These are phyloP conservation scores for Pheosia tremula DNA, from an alignment of 2,888 invertebrate species.

Conservation along the genomic window DNA sequence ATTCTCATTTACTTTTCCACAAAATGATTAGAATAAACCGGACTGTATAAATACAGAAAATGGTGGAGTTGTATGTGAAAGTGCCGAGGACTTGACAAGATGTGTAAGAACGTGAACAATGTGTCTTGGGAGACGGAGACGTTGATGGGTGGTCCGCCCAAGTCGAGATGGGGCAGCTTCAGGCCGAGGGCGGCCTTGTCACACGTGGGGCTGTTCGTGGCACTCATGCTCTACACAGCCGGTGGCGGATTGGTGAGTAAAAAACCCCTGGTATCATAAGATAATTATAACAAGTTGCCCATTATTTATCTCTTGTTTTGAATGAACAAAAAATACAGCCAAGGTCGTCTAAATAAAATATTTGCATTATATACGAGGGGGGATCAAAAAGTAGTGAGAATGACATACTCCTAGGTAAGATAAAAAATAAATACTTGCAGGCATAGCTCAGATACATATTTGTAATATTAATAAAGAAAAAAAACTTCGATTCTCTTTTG, in stretches of 20 bases:
- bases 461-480: too few species aligned
- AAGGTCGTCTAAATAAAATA: too few species aligned
- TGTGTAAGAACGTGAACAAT: slow-evolving; percentile 74
- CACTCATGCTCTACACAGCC: slow-evolving; percentile 90
- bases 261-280: background rate
- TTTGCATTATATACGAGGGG: too few species aligned
- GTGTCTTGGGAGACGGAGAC: slow-evolving; percentile 81
- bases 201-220: slow-evolving; percentile 89
- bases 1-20: slow-evolving; percentile 16
- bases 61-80: slow-evolving; percentile 32
- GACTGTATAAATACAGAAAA: slow-evolving; percentile 20
- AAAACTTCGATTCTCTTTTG: too few species aligned
- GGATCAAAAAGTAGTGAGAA: too few species aligned
- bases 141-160: slow-evolving; percentile 72
- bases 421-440: too few species aligned
- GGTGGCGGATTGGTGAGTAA: slow-evolving; percentile 91
- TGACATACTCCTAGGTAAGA: too few species aligned
- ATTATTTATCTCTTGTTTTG: too few species aligned
- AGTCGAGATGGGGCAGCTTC: slow-evolving; percentile 79
- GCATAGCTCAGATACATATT: too few species aligned
- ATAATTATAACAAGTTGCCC: too few species aligned
- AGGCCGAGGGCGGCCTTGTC: slow-evolving; percentile 88
- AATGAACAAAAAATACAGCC: too few species aligned
- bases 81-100: slow-evolving; percentile 52
- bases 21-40: slow-evolving; percentile 16